Conservation (phyloP, 2,113 vertebrate species). For the Ardeotis arabs region DNA sequence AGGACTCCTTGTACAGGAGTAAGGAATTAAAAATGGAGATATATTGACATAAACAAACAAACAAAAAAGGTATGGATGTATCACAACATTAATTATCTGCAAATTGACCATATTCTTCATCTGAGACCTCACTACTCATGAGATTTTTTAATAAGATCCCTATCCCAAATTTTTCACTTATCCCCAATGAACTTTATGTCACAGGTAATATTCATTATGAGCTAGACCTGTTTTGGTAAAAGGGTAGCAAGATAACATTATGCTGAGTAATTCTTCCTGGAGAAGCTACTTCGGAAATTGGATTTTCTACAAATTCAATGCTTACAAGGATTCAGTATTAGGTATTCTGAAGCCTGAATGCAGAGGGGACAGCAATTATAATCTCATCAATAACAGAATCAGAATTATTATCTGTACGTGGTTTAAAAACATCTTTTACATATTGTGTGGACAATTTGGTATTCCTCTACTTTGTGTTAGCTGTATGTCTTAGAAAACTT, state of each 20-base stretch:
- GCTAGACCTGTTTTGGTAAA: not conserved
- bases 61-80: not conserved
- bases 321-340: not conserved
- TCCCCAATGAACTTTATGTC: not conserved
- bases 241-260: not conserved
- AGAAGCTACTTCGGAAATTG: not conserved
- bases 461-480: not conserved
- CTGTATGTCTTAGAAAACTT: conserved; percentile 5
- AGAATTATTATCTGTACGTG: not conserved
- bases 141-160: not conserved
- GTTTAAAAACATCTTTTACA: not conserved
- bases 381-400: not conserved
- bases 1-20: not conserved
- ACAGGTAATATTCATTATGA: not conserved
- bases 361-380: not conserved
- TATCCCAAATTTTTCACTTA: not conserved
- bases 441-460: not conserved
- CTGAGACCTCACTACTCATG: not conserved
- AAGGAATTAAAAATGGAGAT: not conserved
- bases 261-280: not conserved
- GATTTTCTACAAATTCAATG: not conserved
- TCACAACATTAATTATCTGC: not conserved
- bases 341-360: not conserved
- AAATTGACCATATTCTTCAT: not conserved
- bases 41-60: not conserved